Evolutionary conservation across 2,113 vertebrate genomes (phyloP).

Genomic region (Strigops habroptila): DNA sequence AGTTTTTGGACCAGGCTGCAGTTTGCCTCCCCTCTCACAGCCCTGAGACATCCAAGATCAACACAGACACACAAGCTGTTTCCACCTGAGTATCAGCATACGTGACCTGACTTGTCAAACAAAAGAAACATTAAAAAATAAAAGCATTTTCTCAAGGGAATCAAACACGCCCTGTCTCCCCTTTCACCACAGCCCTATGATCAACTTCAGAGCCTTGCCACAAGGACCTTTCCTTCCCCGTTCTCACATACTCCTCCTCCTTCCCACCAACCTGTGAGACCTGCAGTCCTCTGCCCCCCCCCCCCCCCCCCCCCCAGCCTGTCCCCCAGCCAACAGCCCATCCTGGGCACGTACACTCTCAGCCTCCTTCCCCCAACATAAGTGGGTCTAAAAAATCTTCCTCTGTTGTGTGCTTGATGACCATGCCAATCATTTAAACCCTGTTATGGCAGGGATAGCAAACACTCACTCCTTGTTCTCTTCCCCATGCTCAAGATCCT

Average conservation of each 20-base stretch:
- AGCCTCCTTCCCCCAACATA: neutral
- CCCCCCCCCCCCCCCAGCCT: neutral
- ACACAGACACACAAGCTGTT: neutral
- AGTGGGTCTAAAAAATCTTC: neutral
- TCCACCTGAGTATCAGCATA: neutral
- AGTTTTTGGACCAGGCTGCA: neutral
- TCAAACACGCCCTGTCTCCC: neutral
- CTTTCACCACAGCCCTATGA: neutral
- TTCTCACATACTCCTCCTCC: neutral
- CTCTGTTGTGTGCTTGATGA: neutral
- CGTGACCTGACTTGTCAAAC: neutral
- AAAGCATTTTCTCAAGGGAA: slow-evolving; percentile 42
- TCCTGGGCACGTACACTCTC: fast-evolving
- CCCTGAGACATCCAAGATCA: neutral
- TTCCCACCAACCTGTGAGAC: neutral
- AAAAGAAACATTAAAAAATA: neutral
- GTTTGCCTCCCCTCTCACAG: neutral
- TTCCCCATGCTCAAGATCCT: neutral
- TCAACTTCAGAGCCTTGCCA: neutral
- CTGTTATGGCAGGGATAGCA: neutral
- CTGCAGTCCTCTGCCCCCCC: neutral
- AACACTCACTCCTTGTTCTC: neutral
- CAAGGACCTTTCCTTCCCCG: neutral
- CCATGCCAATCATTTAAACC: neutral
- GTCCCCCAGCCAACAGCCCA: neutral